Evolutionary conservation across 2,888 invertebrate genomes (phyloP), one percentile per base, ranked within the genome.

Genomic region (Nasonovia ribisnigri): DNA sequence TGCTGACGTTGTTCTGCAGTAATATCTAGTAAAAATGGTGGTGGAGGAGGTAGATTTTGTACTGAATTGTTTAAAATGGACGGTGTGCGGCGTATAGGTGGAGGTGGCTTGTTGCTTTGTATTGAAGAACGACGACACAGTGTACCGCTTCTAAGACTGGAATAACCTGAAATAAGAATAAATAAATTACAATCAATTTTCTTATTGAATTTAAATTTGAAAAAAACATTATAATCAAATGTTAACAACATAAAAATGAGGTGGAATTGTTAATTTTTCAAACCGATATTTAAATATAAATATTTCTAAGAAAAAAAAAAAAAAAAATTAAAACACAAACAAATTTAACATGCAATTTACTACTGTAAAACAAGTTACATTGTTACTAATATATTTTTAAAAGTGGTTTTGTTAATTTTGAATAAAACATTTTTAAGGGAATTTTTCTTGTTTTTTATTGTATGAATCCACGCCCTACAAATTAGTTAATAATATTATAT

Each of bases 41-140:
- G 98, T 36, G 98, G 98, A 1, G 98, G 98, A 13, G 98, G 98
- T 94, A 98, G 96, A 95, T 97, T 96, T 95, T 96, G 96, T 95
- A 96, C 95, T 48, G 94, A 91, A 91, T 95, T 92, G 94, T 96
- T 96, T 43, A 97, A 96, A 93, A 97, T 96, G 26, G 97, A 97
- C 0, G 98, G 98, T 0, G 98, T 98, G 84, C 98, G 96, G 91
- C 98, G 96, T 88, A 98, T 97, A 0, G 98, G 98, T 67, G 98
- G 98, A 94, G 98, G 98, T 77, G 98, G 98, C 95, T 95, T 95
- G 92, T 95, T 95, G 5, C 94, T 94, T 95, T 95, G 97, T 96
- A 95, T 96, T 95, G 96, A 97, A 95, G 95, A 97, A 95, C 95
- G 97, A 95, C 97, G 97, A 95, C 95, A 96, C 95, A 96, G 95